phyloP scores from a whole-genome alignment of 1,140 invertebrate species.

The Harpegnathos saltator region DNA sequence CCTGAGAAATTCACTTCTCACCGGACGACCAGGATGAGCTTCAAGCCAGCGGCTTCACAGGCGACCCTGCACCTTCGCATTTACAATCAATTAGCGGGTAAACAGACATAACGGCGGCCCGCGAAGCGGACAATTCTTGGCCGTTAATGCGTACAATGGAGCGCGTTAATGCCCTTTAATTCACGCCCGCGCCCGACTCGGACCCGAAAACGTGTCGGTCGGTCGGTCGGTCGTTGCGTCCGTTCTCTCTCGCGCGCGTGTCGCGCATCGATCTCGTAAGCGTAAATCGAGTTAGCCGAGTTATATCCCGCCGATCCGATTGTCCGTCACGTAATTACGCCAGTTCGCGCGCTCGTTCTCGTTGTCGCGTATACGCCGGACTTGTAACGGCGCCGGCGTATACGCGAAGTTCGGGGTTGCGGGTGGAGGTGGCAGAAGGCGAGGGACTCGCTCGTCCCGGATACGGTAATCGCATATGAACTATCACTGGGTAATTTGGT shows the following conservation, averaged over 20 bases:
- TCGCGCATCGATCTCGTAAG: constrained; percentile 13
- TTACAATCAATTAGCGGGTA: constrained; percentile 7
- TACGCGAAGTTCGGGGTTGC: too few relatives aligned
- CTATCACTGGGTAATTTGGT: too few relatives aligned
- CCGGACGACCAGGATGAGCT: too few relatives aligned
- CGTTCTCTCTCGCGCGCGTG: background rate
- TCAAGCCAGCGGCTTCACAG: too few relatives aligned
- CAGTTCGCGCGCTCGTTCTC: background rate
- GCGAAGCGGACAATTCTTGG: background rate
- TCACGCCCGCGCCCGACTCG: constrained; percentile 11
- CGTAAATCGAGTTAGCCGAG: constrained; percentile 67
- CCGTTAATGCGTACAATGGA: background rate
- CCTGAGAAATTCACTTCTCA: too few relatives aligned
- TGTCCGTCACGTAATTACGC: constrained; percentile 67
- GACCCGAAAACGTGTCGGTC: constrained; percentile 34
- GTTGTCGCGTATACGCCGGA: too few relatives aligned
- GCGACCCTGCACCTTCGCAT: too few relatives aligned
- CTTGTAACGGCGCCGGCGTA: too few relatives aligned
- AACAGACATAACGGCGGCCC: background rate
- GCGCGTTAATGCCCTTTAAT: constrained; percentile 61
- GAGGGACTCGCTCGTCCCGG: too few relatives aligned
- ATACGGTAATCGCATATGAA: too few relatives aligned
- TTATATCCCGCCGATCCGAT: constrained; percentile 49
- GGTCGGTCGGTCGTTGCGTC: too few relatives aligned
- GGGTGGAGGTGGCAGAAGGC: too few relatives aligned